Evolutionary conservation across 2,797 vertebrate species (phyloP).

Genomic region (Crypturellus tataupa): DNA sequence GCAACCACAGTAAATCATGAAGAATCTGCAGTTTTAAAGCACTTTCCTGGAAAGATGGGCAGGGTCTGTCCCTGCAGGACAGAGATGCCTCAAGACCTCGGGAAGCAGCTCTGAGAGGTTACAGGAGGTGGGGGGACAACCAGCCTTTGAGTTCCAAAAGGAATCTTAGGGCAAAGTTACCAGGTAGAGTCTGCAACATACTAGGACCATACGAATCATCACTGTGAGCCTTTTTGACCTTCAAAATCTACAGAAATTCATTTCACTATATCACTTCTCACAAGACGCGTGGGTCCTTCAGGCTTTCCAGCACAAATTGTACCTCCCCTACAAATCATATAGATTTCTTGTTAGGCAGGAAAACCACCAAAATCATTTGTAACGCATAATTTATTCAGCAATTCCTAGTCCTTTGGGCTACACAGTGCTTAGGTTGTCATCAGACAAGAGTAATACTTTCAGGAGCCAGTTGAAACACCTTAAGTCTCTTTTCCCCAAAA

Average conservation of each 20-base stretch:
- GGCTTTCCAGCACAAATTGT: not conserved
- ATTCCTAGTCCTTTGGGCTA: not conserved
- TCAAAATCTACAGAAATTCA: not conserved
- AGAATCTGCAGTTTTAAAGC: not conserved
- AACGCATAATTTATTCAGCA: constrained; percentile 35
- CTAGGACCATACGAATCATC: not conserved
- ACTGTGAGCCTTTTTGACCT: not conserved
- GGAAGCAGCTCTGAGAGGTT: fast-evolving
- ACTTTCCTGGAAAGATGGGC: not conserved
- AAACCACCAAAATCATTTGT: constrained; percentile 26
- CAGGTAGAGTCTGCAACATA: not conserved
- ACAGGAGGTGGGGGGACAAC: fast-evolving
- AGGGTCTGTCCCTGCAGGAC: not conserved
- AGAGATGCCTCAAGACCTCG: not conserved
- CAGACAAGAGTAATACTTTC: constrained; percentile 35
- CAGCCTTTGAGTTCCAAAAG: not conserved
- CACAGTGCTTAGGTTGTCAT: constrained; percentile 13
- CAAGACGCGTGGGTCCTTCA: not conserved
- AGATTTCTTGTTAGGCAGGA: constrained; percentile 2
- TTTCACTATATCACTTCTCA: not conserved
- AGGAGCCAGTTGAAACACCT: not conserved
- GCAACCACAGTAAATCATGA: fast-evolving
- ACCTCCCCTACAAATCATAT: constrained; percentile 19
- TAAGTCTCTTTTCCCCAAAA: not conserved
- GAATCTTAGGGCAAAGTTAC: not conserved